Base-by-base conservation (phyloP, 2,888 invertebrate species). In the Hirtodrosophila confusa region DNA sequence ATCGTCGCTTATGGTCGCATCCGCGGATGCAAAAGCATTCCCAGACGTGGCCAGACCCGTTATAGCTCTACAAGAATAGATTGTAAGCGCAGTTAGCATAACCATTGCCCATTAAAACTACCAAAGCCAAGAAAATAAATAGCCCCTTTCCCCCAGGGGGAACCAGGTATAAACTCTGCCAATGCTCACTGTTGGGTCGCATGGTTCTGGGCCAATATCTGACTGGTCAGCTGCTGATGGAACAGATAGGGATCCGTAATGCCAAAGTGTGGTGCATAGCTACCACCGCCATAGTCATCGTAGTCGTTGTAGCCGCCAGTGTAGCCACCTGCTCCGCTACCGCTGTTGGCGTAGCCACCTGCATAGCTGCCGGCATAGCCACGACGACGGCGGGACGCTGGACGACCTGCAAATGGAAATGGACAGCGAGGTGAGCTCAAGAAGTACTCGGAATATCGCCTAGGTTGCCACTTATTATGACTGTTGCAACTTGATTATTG, bases 191-290 rank as follows among this genome's bases (percentile, higher is more conserved):
- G 88, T 74, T 90, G 90, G 27, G 89, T 86, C 31, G 89, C 86
- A 17, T 90, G 86, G 37, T 90, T 88, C 68, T 90, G 89, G 12
- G 90, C 80, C 56, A 89, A 68, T 33, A 90, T 89, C 44, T 89
- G 89, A 9, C 83, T 80, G 10, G 90, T 90, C 70, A 90, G 61
- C 62, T 89, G 89, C 71, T 90, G 90, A 57, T 90, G 90, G 69
- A 90, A 90, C 10, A 73, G 65, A 35, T 78, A 90, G 29, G 90
- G 90, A 83, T 90, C 90, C 39, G 88, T 77, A 57, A 90, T 90
- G 47, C 89, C 90, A 44, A 83, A 86, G 31, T 83, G 61, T 6
- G 90, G 85, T 3, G 85, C 84, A 62, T 80, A 85, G 31, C 67
- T 69, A 39, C 56, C 72, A 9, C 17, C 17, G 2, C 58, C 57